phyloP scores from a whole-genome alignment of 1,140 invertebrate genomes.

The Aphis gossypii region DNA sequence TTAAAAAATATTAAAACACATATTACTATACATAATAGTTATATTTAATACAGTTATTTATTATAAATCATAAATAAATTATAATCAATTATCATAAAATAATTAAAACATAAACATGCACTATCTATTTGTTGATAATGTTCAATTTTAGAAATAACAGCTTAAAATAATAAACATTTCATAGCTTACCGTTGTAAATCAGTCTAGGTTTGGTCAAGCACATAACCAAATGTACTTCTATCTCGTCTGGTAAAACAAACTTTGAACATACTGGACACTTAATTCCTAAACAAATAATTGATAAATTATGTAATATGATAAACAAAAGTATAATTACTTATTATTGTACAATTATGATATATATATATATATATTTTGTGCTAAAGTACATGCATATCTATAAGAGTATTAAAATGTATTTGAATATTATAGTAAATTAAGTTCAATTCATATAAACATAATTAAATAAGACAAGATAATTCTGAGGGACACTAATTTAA shows the following conservation, averaged over 20 bases:
- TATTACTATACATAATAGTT: no score
- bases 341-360: not conserved
- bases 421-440: not conserved
- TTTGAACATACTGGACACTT: slow-evolving; percentile 99
- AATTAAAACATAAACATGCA: not conserved
- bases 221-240: slow-evolving; percentile 98
- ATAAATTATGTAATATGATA: not conserved
- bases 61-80: not conserved
- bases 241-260: slow-evolving; percentile 95
- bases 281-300: slow-evolving; percentile 77
- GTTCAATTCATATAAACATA: not conserved
- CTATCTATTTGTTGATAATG: not conserved
- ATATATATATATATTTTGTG: not conserved
- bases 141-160: not conserved
- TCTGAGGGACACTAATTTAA: not conserved
- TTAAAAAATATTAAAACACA: not conserved
- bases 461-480: not conserved
- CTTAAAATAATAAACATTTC: slow-evolving; percentile 17
- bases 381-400: not conserved
- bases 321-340: not conserved
- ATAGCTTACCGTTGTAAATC: slow-evolving; percentile 91
- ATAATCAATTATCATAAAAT: not conserved
- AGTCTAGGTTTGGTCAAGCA: slow-evolving; percentile 98
- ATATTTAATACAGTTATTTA: no score
- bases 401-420: not conserved